Base-by-base conservation (phyloP, 1,140 invertebrate genomes). In the Dendrolimus punctatus region DNA sequence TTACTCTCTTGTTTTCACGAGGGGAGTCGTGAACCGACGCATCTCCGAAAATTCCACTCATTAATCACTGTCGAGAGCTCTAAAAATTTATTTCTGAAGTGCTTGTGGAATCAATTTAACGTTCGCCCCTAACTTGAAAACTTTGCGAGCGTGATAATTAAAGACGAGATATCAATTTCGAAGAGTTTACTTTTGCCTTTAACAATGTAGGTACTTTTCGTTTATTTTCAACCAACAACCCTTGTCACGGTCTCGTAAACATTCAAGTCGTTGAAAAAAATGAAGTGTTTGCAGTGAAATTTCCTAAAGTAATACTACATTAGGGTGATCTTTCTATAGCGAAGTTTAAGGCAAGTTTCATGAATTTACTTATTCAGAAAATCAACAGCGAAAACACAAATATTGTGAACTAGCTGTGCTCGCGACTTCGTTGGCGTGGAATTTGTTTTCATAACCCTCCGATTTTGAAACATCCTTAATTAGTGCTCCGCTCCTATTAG, bases 11-110 rank as follows among this genome's bases (percentile, higher is more conserved):
- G 58, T 56, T 61, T 62, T 58, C 53, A 46, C 40, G 49, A 61
- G 51, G 56, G 63, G 58, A 23, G 23, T 23, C 56, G 68, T 65
- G 68, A 67, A 68, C 68, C 62, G 71, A 68, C 57, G 57, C 64
- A 66, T 66, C 65, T 75, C 74, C 68, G 61, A 40, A 76, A 83
- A 85, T 77, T 76, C 70, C 76, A 65, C 74, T 77, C 76, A 83
- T 85, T 85, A 82, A 85, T 85, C 82, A 85, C 74, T 81, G 80
- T 82, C 77, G 64, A 71, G 76, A 60, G 76, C 68, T 75, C 75
- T 80, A 86, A 84, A 86, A 79, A 81, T 79, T 23, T 23, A 23
- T 23, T 80, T 80, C 68, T 66, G 68, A 85, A 83, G 76, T 73
- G 72, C 73, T 68, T 69, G 69, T 69, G 67, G 74, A 85, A 80